Conservation (phyloP, 2,113 vertebrate species). For the Accipiter virgatus region DNA sequence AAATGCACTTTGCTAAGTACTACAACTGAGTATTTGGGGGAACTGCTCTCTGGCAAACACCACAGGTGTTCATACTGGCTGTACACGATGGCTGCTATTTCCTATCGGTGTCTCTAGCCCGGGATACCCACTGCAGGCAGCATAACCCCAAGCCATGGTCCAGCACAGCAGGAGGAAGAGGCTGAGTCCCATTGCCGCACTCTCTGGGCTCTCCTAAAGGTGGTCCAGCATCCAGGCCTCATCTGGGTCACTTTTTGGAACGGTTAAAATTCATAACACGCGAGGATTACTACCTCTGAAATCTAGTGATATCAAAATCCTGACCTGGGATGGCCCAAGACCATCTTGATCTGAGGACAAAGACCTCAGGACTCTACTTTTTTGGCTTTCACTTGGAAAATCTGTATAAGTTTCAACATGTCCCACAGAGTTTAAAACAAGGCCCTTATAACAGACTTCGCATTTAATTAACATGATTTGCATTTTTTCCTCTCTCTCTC, state of each 20-base stretch:
- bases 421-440: not conserved
- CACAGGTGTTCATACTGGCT: not conserved
- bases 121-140: not conserved
- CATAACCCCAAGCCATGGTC: accelerated
- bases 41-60: not conserved
- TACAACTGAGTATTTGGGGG: not conserved
- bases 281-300: not conserved
- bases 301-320: not conserved
- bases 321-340: not conserved
- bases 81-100: not conserved
- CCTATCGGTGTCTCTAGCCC: not conserved
- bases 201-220: not conserved
- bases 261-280: not conserved
- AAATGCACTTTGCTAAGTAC: not conserved
- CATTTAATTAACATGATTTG: not conserved
- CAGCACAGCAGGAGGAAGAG: not conserved
- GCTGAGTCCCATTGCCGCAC: not conserved
- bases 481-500: not conserved
- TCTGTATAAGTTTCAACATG: not conserved
- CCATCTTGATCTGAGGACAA: not conserved
- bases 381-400: not conserved
- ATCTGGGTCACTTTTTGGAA: not conserved
- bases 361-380: not conserved
- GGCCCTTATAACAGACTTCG: not conserved
- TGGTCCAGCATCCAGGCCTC: not conserved